These are phyloP conservation scores for Pasiphila rectangulata DNA, from an alignment of 2,888 invertebrate species.

Conservation along the genomic window DNA sequence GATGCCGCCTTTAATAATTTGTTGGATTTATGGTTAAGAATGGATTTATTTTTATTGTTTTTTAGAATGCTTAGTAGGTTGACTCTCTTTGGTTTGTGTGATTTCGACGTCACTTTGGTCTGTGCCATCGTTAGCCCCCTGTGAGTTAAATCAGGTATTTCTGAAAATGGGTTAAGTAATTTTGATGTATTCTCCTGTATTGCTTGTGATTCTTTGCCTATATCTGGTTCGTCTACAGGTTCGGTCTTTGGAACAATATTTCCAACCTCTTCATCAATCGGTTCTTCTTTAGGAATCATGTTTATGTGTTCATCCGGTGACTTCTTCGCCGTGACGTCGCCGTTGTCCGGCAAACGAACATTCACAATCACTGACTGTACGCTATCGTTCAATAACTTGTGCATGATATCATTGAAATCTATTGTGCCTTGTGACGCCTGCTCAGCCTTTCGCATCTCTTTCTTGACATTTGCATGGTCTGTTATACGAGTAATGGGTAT, in stretches of 20 bases:
- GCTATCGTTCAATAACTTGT: slow-evolving; percentile 10
- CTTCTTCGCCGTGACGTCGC: background rate
- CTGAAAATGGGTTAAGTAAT: too few relatives aligned
- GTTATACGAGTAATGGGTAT: slow-evolving; percentile 13
- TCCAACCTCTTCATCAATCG: background rate
- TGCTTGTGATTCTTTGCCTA: background rate
- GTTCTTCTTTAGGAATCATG: slow-evolving; percentile 8
- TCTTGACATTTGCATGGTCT: slow-evolving; percentile 8
- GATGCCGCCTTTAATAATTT: too few relatives aligned
- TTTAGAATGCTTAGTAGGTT: too few relatives aligned
- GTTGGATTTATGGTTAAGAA: too few relatives aligned
- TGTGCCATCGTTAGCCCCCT: background rate
- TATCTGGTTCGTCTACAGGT: background rate
- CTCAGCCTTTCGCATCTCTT: background rate
- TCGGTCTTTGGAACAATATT: background rate
- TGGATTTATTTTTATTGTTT: too few relatives aligned
- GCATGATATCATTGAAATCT: background rate
- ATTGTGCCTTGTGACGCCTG: background rate
- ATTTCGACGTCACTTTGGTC: background rate
- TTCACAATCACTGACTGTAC: slow-evolving; percentile 18
- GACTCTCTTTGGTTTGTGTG: background rate
- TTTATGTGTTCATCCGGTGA: background rate
- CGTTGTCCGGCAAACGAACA: slow-evolving; percentile 9
- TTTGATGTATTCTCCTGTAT: too few relatives aligned
- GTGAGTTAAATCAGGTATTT: too few relatives aligned